A percentile compares a stretch with the other conserved stretches of the same genome.
phyloP scores from a whole-genome alignment of 2,113 vertebrate species.

The Acinonyx jubatus region DNA sequence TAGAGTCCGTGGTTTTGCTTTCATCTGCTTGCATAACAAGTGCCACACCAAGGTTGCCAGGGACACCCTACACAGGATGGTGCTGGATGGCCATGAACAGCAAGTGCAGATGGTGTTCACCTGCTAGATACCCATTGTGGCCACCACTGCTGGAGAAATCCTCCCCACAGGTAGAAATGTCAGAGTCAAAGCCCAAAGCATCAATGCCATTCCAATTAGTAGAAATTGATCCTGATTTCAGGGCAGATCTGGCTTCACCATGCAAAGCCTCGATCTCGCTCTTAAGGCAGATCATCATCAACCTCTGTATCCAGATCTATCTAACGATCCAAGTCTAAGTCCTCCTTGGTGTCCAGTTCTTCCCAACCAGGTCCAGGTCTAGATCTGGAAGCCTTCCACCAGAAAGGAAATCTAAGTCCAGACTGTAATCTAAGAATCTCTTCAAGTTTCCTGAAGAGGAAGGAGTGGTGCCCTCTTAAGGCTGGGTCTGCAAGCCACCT shows the following conservation, averaged over 20 bases:
- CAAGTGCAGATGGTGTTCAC: conserved; percentile 89
- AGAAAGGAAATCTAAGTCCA: conserved; percentile 87
- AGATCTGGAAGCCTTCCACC: conserved; percentile 87
- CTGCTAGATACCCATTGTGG: conserved; percentile 84
- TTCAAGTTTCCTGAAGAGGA: conserved; percentile 88
- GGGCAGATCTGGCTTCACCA: conserved; percentile 84
- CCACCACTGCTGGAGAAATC: conserved; percentile 66
- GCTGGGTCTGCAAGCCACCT: conserved; percentile 78
- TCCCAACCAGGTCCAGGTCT: conserved; percentile 83
- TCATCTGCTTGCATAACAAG: conserved; percentile 91
- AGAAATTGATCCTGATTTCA: conserved; percentile 88
- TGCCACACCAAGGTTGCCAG: conserved; percentile 89
- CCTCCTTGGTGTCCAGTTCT: conserved; percentile 84
- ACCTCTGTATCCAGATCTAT: conserved; percentile 89
- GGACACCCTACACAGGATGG: conserved; percentile 89
- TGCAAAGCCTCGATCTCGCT: conserved; percentile 72
- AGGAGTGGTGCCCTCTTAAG: conserved; percentile 86
- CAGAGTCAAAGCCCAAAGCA: background rate
- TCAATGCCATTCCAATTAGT: conserved; percentile 77
- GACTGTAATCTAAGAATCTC: conserved; percentile 86
- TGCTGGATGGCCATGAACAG: conserved; percentile 88
- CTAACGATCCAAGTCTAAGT: conserved; percentile 87
- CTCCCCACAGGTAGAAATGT: conserved; percentile 83
- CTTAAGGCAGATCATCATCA: conserved; percentile 83
- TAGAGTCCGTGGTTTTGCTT: conserved; percentile 89